These are phyloP conservation scores for Nymphalis c-album DNA, from an alignment of 2,888 invertebrate species.

Conservation along the genomic window DNA sequence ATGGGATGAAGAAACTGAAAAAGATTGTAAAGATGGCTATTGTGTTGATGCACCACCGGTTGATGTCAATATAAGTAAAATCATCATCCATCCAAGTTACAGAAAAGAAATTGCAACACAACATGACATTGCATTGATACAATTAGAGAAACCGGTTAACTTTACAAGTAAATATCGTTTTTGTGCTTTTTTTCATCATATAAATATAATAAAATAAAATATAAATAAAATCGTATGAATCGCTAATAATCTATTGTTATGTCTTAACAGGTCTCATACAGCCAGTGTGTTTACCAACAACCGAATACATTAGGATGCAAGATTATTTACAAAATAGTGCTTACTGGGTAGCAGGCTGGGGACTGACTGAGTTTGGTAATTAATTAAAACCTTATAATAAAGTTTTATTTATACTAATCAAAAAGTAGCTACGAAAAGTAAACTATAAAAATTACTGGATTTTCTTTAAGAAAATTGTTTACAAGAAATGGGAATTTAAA, in stretches of 20 bases:
- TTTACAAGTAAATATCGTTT: slow-evolving; percentile 52
- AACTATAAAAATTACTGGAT: too few relatives aligned
- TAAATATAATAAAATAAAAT: too few relatives aligned
- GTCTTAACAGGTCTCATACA: slow-evolving; percentile 52
- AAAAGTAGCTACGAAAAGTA: too few relatives aligned
- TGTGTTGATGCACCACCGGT: slow-evolving; percentile 50
- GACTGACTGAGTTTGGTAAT: slow-evolving; percentile 78
- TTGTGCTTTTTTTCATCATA: background rate
- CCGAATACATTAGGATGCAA: slow-evolving; percentile 47
- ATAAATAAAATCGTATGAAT: too few relatives aligned
- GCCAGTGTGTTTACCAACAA: slow-evolving; percentile 73
- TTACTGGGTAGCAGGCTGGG: slow-evolving; percentile 86
- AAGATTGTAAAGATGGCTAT: slow-evolving; percentile 52
- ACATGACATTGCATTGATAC: slow-evolving; percentile 80
- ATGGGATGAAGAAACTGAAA: slow-evolving; percentile 61
- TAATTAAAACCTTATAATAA: slow-evolving; percentile 11
- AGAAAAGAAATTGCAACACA: slow-evolving; percentile 50
- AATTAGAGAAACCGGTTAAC: slow-evolving; percentile 66
- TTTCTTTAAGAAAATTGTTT: too few relatives aligned
- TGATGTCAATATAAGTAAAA: slow-evolving; percentile 50
- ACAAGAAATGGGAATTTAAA: too few relatives aligned
- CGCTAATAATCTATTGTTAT: too few relatives aligned
- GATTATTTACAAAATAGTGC: slow-evolving; percentile 60
- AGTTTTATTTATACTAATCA: too few relatives aligned
- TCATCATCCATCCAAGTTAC: slow-evolving; percentile 76